phyloP scores from a whole-genome alignment of 2,888 invertebrate genomes.

The Heliconius hortense region DNA sequence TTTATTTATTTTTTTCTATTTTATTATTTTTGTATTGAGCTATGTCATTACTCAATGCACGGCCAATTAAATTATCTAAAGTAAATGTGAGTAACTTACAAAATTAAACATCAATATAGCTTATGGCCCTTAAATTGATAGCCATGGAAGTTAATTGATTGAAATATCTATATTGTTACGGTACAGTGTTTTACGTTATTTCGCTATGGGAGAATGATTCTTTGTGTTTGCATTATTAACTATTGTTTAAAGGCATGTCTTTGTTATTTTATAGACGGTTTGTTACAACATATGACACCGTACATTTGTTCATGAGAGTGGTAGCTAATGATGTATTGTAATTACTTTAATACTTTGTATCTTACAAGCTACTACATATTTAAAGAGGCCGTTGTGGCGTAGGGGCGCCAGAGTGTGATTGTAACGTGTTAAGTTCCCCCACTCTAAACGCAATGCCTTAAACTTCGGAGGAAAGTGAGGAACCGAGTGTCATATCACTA shows the following conservation, averaged over 20 bases:
- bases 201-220: constrained; percentile 59
- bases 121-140: constrained; percentile 38
- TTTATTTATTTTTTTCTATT: too few species aligned
- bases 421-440: too few species aligned
- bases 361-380: not conserved
- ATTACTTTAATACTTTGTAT: constrained; percentile 10
- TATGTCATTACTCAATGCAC: not conserved
- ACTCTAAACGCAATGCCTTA: too few species aligned
- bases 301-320: constrained; percentile 19
- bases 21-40: not conserved
- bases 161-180: constrained; percentile 42
- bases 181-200: constrained; percentile 44
- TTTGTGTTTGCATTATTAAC: constrained; percentile 55
- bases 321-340: constrained; percentile 8
- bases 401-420: too few species aligned
- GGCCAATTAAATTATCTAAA: not conserved
- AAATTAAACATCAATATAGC: not conserved
- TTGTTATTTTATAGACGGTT: constrained; percentile 56
- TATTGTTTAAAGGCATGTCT: constrained; percentile 56
- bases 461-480: too few species aligned
- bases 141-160: constrained; percentile 38
- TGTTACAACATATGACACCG: constrained; percentile 51
- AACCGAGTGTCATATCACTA: too few species aligned
- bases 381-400: not conserved
- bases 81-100: not conserved